Base-by-base conservation (phyloP, 2,113 vertebrate species). In the Colius striatus region DNA sequence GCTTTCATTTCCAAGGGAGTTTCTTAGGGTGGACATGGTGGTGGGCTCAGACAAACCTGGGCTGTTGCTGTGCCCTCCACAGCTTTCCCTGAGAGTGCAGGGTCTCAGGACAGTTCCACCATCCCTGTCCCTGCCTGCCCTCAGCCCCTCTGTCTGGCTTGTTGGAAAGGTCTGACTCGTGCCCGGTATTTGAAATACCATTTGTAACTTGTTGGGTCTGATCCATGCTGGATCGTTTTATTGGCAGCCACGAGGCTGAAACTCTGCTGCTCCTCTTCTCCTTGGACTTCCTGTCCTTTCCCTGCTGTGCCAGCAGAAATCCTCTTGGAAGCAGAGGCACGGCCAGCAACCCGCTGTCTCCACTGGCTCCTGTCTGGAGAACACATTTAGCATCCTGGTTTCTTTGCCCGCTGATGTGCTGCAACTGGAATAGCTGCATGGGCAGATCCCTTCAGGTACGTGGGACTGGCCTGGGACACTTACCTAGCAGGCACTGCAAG, bases 161-260 rank as follows among this genome's bases (percentile, higher is more conserved):
- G 67, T 77, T 88, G 74, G 61, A 80, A 29, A 77, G 85, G 51
- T 84, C 92, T 95, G 88, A 55, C 88, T 90, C 9, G 0, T 0
- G 3, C 55, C 71, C 65, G 53, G 3, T 74, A 30, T 80, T 92
- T 23, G 51, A 55, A 88, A 60, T 66, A 48, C 20, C 86, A 36
- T 92, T 93, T 78, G 76, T 92, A 77, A 41, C 73, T 86, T 17
- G 2, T 29, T 88, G 92, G 63, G 94, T 81, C 86, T 87, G 73
- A 74, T 95, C 96, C 76, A 60, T 16, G 23, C 68, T 92, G 26
- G 79, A 83, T 90, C 68, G 79, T 81, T 94, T 86, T 93, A 74
- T 55, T 96, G 95, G 92, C 94, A 93, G 92, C 55, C n/a, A 8
- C 0, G 2, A 70, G 78, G 11, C 72, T 63, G 83, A 86, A 94